Conservation (phyloP, 1,140 invertebrate species). For the Oedothorax gibbosus region DNA sequence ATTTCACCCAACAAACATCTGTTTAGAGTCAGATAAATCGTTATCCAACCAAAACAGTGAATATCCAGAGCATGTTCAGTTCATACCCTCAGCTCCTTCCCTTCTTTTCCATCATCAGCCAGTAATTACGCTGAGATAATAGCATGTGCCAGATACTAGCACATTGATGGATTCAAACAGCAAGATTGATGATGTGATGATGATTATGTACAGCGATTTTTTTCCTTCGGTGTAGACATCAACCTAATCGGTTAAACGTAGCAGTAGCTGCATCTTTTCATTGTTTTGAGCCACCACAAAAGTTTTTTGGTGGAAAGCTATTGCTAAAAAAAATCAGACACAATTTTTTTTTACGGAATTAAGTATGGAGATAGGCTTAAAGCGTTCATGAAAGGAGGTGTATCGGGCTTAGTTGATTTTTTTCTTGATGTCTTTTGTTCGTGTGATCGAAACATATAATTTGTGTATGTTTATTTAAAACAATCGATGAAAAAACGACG, state of each 20-base stretch:
- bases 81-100: not conserved
- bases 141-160: constrained; percentile 15
- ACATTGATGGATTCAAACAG: constrained; percentile 51
- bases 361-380: not conserved
- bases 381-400: no score
- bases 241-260: constrained; percentile 16
- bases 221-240: constrained; percentile 6
- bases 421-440: no score
- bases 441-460: no score
- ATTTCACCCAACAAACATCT: not conserved
- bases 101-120: constrained; percentile 31
- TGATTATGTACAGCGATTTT: constrained; percentile 46
- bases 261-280: constrained; percentile 7
- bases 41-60: not conserved
- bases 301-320: not conserved
- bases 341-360: not conserved
- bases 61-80: not conserved
- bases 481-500: no score
- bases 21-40: not conserved
- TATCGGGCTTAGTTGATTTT: no score
- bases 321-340: not conserved
- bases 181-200: constrained; percentile 54
- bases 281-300: constrained; percentile 37
- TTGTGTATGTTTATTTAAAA: no score
- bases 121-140: constrained; percentile 55